Base-by-base conservation (phyloP, 2,888 invertebrate species). In the Epinotia ramella region DNA sequence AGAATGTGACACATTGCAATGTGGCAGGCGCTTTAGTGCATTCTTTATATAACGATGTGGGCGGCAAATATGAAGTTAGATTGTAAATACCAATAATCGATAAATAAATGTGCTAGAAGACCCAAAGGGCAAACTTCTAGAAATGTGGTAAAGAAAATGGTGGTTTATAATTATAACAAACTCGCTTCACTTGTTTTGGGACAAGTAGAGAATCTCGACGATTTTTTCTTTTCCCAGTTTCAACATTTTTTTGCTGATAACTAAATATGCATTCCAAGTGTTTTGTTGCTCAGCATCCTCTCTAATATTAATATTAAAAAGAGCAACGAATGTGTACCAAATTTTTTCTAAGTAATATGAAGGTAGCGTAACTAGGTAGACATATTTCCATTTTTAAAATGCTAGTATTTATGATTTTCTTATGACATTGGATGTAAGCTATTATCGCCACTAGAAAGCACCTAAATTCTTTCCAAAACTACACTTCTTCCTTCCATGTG, bases 261-360 rank as follows among this genome's bases (percentile, higher is more conserved):
- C 40, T 84, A 84, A 79, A 80, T 79, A 86, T 89, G 92, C 93
- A 94, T 94, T 94, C 93, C 93, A 91, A 84, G 85, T 87, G 81
- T 89, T 90, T 82, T 82, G 88, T 91, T 90, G 90, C 89, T 89
- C 88, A 83, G 84, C 80, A 78, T 81, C 80, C 80, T 84, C 82
- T 70, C 59, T 69, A 62, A 33, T 62, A 74, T 70, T 83, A 81
- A 81, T 80, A 80, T 76, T 76, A 81, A 82, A 81, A 83, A 80
- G 93, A 93, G 94, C 94, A 94, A 94, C 94, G 94, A 94, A 94
- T 91, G 87, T 91, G 93, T 93, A 94, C 94, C 94, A 94, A 94
- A 94, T 90, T 92, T 90, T 92, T 87, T 89, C 87, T 89, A 88
- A 72, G 77, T 73, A 88, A 88, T 83, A 86, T 87, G 86, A 91